Percentiles rank a stretch among this genome's conserved stretches.
Conservation (phyloP, 1,140 invertebrate species). For the Zaprionus africanus region DNA sequence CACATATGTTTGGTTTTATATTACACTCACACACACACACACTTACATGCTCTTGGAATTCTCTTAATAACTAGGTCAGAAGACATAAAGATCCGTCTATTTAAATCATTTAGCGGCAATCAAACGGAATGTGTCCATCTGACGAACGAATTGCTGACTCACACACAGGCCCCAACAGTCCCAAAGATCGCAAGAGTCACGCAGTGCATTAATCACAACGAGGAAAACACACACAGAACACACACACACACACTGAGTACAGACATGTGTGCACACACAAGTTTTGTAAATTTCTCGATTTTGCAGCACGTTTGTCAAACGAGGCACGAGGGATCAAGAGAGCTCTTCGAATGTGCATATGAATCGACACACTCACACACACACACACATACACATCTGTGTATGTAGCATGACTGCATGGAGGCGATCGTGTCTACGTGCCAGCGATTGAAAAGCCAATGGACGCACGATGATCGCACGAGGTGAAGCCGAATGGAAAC, state of each 20-base stretch:
- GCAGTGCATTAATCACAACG: slow-evolving; percentile 68
- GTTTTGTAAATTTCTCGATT: slow-evolving; percentile 63
- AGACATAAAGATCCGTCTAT: slow-evolving; percentile 65
- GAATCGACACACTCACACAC: not conserved
- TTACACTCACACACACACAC: not conserved
- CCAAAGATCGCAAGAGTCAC: slow-evolving; percentile 16
- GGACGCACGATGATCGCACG: slow-evolving; percentile 61
- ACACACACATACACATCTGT: not conserved
- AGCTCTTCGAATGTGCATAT: slow-evolving; percentile 2
- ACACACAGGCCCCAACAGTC: slow-evolving; percentile 41
- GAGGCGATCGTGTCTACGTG: slow-evolving; percentile 69
- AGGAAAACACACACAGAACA: slow-evolving; percentile 25
- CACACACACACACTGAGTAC: slow-evolving; percentile 21
- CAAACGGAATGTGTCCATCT: slow-evolving; percentile 50
- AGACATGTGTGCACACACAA: slow-evolving; percentile 16
- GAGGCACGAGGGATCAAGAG: slow-evolving; percentile 34
- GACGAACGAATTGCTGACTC: slow-evolving; percentile 32
- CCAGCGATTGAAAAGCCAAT: slow-evolving; percentile 65
- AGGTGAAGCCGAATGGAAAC: slow-evolving; percentile 30
- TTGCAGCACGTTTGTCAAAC: slow-evolving; percentile 65
- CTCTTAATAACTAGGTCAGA: slow-evolving; percentile 68
- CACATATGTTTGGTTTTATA: slow-evolving; percentile 9
- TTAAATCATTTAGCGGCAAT: slow-evolving; percentile 78
- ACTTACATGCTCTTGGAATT: slow-evolving; percentile 11
- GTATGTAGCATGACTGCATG: slow-evolving; percentile 46